phyloP scores from a whole-genome alignment of 2,888 invertebrate genomes.

The Clanis bilineata region DNA sequence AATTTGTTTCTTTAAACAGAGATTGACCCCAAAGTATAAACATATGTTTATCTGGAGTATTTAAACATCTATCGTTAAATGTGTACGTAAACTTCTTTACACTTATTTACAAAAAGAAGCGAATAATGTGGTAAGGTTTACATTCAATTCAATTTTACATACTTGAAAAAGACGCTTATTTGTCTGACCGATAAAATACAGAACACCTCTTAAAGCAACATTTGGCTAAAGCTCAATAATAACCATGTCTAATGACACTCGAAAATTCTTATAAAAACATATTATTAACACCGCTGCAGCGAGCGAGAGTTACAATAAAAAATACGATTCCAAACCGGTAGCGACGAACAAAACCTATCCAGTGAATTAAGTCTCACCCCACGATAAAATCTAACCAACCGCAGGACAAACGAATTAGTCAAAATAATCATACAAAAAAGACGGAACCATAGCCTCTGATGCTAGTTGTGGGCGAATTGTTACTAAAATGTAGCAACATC shows the following conservation, averaged over 20 bases:
- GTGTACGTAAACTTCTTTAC: background rate
- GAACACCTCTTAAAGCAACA: conserved; percentile 18
- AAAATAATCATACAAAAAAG: conserved; percentile 74
- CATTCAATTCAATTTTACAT: background rate
- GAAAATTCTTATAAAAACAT: conserved; percentile 14
- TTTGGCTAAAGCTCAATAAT: conserved; percentile 7
- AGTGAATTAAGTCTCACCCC: conserved; percentile 69
- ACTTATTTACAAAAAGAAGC: background rate
- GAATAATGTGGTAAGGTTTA: background rate
- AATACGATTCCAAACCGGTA: conserved; percentile 16
- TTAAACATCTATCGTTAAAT: too few species aligned
- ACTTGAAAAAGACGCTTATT: background rate
- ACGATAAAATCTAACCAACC: conserved; percentile 76
- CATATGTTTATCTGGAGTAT: too few species aligned
- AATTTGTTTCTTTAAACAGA: too few species aligned
- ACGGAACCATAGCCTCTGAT: conserved; percentile 65
- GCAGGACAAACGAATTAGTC: conserved; percentile 78
- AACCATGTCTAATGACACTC: conserved; percentile 10
- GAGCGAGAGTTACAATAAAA: conserved; percentile 9
- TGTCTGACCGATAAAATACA: background rate
- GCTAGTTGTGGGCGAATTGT: conserved; percentile 77
- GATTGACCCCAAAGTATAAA: too few species aligned
- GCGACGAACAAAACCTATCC: conserved; percentile 28
- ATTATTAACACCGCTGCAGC: conserved; percentile 12
- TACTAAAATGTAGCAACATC: conserved; percentile 81